phyloP scores from a whole-genome alignment of 2,888 invertebrate species.

The Amphimallon solstitiale region DNA sequence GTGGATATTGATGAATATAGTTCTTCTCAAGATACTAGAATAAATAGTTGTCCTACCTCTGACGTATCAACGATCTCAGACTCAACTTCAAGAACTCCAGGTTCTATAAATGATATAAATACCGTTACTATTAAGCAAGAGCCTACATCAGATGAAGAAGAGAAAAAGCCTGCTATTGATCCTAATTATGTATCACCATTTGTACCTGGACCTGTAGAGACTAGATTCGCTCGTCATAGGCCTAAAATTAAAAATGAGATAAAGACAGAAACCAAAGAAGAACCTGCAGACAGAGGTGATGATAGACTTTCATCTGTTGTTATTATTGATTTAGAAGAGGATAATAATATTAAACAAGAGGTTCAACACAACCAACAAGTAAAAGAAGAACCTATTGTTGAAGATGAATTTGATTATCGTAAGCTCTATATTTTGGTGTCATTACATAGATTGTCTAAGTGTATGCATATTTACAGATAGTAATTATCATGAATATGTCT shows the following conservation, averaged over 20 bases:
- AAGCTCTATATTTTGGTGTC: neutral
- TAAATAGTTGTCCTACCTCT: too few relatives aligned
- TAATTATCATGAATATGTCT: slow-evolving; percentile 14
- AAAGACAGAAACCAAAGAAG: slow-evolving; percentile 7
- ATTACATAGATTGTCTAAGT: neutral
- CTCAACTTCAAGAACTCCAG: too few relatives aligned
- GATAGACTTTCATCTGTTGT: neutral
- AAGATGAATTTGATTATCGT: slow-evolving; percentile 1
- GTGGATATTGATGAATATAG: too few relatives aligned
- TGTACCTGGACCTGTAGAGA: slow-evolving; percentile 30
- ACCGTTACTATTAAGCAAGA: slow-evolving; percentile 18
- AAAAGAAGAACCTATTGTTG: neutral
- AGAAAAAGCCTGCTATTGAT: slow-evolving; percentile 23
- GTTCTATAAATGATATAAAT: neutral
- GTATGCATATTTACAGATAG: slow-evolving; percentile 12
- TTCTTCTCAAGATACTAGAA: too few relatives aligned
- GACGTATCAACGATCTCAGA: too few relatives aligned
- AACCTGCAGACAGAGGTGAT: neutral
- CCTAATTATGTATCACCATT: slow-evolving; percentile 24
- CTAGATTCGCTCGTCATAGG: slow-evolving; percentile 17
- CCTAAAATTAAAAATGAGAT: slow-evolving; percentile 29
- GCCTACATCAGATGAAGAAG: slow-evolving; percentile 17
- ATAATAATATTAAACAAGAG: too few relatives aligned
- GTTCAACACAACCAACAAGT: too few relatives aligned
- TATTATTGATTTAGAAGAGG: neutral